phyloP scores from a whole-genome alignment of 2,888 invertebrate genomes.

The Opisthograptis luteolata region DNA sequence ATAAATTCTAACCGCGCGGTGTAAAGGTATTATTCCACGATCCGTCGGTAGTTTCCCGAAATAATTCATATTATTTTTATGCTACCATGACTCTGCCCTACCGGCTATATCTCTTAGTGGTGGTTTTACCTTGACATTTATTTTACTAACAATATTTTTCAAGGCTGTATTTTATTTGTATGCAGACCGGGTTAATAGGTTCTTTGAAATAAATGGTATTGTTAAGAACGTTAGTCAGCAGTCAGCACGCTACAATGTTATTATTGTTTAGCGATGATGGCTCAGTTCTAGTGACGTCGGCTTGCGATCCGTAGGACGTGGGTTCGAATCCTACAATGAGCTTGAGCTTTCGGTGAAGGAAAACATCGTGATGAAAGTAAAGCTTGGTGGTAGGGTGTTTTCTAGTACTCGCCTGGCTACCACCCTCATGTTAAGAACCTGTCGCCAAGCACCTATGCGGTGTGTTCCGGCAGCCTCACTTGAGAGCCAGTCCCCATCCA shows the following conservation, averaged over 20 bases:
- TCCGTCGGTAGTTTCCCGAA: slow-evolving; percentile 16
- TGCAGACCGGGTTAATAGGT: slow-evolving; percentile 21
- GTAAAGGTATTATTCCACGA: slow-evolving; percentile 18
- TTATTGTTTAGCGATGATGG: too few relatives aligned
- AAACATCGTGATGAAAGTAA: too few relatives aligned
- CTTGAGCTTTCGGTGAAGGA: too few relatives aligned
- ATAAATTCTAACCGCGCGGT: slow-evolving; percentile 8
- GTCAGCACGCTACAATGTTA: slow-evolving; percentile 15
- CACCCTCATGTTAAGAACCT: too few relatives aligned
- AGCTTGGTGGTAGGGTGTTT: too few relatives aligned
- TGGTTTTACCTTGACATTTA: slow-evolving; percentile 23
- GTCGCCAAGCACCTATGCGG: too few relatives aligned
- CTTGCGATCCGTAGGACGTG: too few relatives aligned
- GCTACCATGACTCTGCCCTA: slow-evolving; percentile 5
- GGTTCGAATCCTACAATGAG: too few relatives aligned
- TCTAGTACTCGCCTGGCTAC: too few relatives aligned
- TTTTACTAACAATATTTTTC: slow-evolving; percentile 21
- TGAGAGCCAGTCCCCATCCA: too few relatives aligned
- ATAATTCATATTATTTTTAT: slow-evolving; percentile 13
- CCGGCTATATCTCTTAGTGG: slow-evolving; percentile 9
- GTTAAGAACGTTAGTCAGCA: slow-evolving; percentile 20
- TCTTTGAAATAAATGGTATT: slow-evolving; percentile 22
- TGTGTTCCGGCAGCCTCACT: too few relatives aligned
- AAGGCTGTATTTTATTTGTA: slow-evolving; percentile 24
- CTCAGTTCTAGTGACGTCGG: too few relatives aligned